Percentiles rank a stretch among this genome's conserved stretches.
Conservation (phyloP, 2,113 vertebrate species). For the Garra rufa region DNA sequence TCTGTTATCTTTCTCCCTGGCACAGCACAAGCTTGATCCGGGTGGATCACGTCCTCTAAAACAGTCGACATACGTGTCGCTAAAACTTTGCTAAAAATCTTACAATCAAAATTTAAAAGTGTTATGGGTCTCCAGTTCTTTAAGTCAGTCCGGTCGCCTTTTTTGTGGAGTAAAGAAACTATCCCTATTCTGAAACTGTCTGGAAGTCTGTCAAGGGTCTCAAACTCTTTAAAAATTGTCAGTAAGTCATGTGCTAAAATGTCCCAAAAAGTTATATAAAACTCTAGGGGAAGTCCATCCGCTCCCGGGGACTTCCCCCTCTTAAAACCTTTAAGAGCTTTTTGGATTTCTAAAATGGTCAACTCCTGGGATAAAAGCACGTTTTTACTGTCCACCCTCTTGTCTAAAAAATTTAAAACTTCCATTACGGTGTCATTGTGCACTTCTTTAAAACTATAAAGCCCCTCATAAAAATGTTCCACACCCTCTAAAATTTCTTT, state of each 20-base stretch:
- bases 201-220: background rate
- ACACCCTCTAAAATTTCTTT: no score
- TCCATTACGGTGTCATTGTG: background rate
- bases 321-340: background rate
- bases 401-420: background rate
- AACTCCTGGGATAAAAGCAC: background rate
- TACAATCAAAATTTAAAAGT: slow-evolving; percentile 41
- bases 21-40: no score
- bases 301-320: background rate
- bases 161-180: background rate
- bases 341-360: background rate
- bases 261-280: slow-evolving; percentile 39
- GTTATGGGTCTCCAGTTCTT: slow-evolving; percentile 49
- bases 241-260: slow-evolving; percentile 29
- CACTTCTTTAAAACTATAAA: no score
- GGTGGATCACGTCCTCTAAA: slow-evolving; percentile 31
- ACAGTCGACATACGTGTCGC: background rate
- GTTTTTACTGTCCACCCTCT: background rate
- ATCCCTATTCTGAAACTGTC: slow-evolving; percentile 48
- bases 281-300: background rate
- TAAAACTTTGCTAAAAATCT: slow-evolving; percentile 52
- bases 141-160: slow-evolving; percentile 25
- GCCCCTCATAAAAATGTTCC: no score
- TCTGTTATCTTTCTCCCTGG: no score
- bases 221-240: slow-evolving; percentile 44